phyloP scores from a whole-genome alignment of 2,113 vertebrate genomes.

The Atherinomorus stipes region DNA sequence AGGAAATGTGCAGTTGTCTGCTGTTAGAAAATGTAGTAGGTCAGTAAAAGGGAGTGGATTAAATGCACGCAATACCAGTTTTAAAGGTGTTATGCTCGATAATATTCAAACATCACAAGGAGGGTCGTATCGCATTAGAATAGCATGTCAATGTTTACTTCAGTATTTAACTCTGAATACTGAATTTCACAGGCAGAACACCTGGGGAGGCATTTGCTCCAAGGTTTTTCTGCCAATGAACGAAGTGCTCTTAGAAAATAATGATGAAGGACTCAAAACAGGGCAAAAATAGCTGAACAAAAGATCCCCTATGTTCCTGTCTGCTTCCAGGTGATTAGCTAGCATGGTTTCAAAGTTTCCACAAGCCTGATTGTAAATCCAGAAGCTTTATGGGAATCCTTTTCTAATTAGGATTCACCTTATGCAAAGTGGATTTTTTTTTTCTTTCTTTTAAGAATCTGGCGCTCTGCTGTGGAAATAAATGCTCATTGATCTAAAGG shows the following conservation, averaged over 20 bases:
- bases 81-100: too few relatives aligned
- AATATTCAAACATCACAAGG: too few relatives aligned
- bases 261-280: background rate
- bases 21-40: too few relatives aligned
- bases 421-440: slow-evolving; percentile 14
- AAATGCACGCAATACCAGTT: too few relatives aligned
- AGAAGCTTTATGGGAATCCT: slow-evolving; percentile 65
- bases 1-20: background rate
- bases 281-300: background rate
- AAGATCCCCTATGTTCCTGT: slow-evolving; percentile 20
- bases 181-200: too few relatives aligned
- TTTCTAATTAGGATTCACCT: slow-evolving; percentile 69
- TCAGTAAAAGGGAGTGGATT: too few relatives aligned
- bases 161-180: too few relatives aligned
- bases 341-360: slow-evolving; percentile 47
- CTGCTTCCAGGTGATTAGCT: slow-evolving; percentile 22
- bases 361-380: slow-evolving; percentile 50
- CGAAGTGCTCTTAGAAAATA: slow-evolving; percentile 1
- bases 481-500: slow-evolving; percentile 51
- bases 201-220: too few relatives aligned
- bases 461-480: slow-evolving; percentile 41
- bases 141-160: too few relatives aligned
- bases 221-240: too few relatives aligned
- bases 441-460: slow-evolving; percentile 11
- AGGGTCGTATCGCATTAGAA: too few relatives aligned